phyloP scores from a whole-genome alignment of 2,797 vertebrate species.

The Eospalax fontanierii region DNA sequence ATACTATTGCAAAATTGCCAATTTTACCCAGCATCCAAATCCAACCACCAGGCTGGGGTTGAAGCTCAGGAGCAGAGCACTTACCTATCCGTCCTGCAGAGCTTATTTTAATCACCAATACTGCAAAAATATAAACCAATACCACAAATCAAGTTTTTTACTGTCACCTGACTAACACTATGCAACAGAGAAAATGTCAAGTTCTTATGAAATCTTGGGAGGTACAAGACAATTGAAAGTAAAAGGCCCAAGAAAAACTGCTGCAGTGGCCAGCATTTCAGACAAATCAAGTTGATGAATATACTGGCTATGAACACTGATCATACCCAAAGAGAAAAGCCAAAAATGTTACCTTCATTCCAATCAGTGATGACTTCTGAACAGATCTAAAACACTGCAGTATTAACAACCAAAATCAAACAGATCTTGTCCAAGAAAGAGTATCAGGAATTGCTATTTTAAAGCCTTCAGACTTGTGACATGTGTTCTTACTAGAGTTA shows the following conservation, averaged over 20 bases:
- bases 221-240: background rate
- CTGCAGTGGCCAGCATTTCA: background rate
- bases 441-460: background rate
- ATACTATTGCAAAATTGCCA: background rate
- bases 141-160: constrained; percentile 21
- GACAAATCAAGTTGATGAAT: constrained; percentile 35
- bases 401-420: constrained; percentile 43
- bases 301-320: background rate
- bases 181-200: constrained; percentile 23
- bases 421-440: background rate
- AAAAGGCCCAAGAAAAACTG: background rate
- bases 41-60: background rate
- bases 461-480: constrained; percentile 1
- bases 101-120: background rate
- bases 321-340: background rate
- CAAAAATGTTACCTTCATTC: constrained; percentile 31
- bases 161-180: constrained; percentile 8
- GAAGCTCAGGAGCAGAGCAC: background rate
- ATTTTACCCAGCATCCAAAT: background rate
- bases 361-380: constrained; percentile 37
- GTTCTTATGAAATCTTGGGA: background rate
- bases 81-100: background rate
- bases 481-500: constrained; percentile 23
- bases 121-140: background rate
- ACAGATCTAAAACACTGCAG: constrained; percentile 26